A percentile compares a stretch with the other conserved stretches of the same genome.
phyloP scores from a whole-genome alignment of 1,140 invertebrate genomes.

The Whitmania pigra region DNA sequence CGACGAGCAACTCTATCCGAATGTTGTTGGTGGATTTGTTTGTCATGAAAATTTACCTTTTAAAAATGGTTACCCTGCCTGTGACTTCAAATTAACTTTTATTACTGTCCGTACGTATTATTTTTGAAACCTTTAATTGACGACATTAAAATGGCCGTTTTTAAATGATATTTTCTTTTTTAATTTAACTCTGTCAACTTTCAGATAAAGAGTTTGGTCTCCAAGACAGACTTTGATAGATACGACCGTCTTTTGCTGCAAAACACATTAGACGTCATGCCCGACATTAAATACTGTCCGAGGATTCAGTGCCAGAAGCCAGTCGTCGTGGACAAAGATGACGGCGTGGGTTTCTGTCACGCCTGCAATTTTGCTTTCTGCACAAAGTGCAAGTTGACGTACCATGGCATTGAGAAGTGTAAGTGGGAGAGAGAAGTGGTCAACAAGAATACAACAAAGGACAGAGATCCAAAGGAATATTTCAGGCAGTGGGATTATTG shows the following conservation, averaged over 20 bases:
- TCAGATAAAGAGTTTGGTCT: constrained; percentile 47
- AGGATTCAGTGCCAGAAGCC: constrained; percentile 43
- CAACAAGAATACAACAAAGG: neutral
- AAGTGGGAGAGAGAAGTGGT: constrained; percentile 36
- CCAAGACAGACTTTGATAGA: constrained; percentile 47
- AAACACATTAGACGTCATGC: constrained; percentile 51
- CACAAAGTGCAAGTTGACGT: constrained; percentile 51
- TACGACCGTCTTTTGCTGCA: constrained; percentile 53
- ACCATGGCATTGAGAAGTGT: constrained; percentile 57
- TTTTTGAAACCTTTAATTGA: neutral
- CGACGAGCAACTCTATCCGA: constrained; percentile 46
- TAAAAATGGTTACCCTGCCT: too few relatives aligned
- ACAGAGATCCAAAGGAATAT: neutral
- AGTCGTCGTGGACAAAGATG: constrained; percentile 46
- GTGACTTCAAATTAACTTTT: too few relatives aligned
- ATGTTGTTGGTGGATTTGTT: constrained; percentile 41
- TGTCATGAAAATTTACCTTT: neutral
- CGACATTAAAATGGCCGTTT: neutral
- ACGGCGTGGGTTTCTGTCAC: constrained; percentile 48
- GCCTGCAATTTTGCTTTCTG: constrained; percentile 56
- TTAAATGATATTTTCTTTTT: too few relatives aligned
- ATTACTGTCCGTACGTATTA: too few relatives aligned
- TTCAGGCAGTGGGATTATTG: neutral
- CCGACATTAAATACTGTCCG: constrained; percentile 51
- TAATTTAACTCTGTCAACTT: neutral